Conservation (phyloP, 2,888 invertebrate species). For the Eilema sororculum region DNA sequence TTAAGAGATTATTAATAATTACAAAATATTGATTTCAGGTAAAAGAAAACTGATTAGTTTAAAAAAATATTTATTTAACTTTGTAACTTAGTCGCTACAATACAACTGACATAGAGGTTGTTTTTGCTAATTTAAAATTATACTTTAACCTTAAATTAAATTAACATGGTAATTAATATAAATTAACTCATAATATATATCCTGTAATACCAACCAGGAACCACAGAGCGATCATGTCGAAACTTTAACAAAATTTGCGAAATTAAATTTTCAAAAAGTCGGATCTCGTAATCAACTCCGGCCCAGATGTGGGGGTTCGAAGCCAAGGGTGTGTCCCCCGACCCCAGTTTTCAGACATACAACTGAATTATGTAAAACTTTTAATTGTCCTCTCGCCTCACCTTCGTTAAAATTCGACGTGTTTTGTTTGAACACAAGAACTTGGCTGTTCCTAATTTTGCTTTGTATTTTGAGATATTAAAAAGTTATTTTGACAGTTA, state of each 20-base stretch:
- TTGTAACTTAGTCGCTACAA: not conserved
- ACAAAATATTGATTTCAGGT: too few relatives aligned
- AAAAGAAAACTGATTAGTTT: too few relatives aligned
- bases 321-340: constrained; percentile 30
- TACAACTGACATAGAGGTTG: not conserved
- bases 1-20: too few relatives aligned
- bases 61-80: too few relatives aligned
- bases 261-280: constrained; percentile 69
- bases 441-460: constrained; percentile 43
- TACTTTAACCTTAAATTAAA: not conserved
- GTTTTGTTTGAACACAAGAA: constrained; percentile 66
- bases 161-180: not conserved
- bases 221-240: constrained; percentile 56
- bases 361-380: constrained; percentile 75
- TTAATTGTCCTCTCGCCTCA: constrained; percentile 73
- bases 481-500: constrained; percentile 34
- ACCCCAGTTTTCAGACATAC: constrained; percentile 57
- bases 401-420: constrained; percentile 76
- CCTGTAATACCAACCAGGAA: constrained; percentile 7
- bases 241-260: constrained; percentile 58
- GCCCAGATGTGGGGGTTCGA: constrained; percentile 54
- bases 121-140: not conserved
- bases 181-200: constrained; percentile 10
- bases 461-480: constrained; percentile 43
- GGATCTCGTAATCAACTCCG: constrained; percentile 61